Evolutionary conservation across 2,888 invertebrate species (phyloP).

Genomic region (Hypsopygia costalis): DNA sequence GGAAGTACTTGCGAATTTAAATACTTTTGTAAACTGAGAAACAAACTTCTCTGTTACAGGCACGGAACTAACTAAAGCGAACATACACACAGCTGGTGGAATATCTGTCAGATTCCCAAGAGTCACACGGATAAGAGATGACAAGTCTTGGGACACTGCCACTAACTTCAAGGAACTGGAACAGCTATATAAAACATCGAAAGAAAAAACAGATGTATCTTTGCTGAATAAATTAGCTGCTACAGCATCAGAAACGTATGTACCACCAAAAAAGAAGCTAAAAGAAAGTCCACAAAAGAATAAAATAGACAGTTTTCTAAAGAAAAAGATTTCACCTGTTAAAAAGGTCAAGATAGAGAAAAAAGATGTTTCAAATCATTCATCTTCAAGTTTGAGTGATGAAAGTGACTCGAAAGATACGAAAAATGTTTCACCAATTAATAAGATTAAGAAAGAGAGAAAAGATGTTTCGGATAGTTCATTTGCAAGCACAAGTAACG

Average conservation of each 20-base stretch:
- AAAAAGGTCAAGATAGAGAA: conserved; percentile 8
- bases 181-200: conserved; percentile 84
- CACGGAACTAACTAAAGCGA: conserved; percentile 89
- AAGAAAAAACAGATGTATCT: conserved; percentile 82
- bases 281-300: conserved; percentile 37
- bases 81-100: conserved; percentile 94
- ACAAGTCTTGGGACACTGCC: conserved; percentile 92
- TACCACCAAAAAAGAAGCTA: conserved; percentile 42
- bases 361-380: conserved; percentile 3
- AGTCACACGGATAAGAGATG: conserved; percentile 89
- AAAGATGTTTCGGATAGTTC: conserved; percentile 11
- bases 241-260: conserved; percentile 34
- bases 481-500: too few relatives aligned
- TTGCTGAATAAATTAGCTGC: conserved; percentile 72
- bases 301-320: conserved; percentile 26
- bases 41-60: conserved; percentile 52
- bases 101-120: conserved; percentile 97
- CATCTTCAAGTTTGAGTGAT: background rate
- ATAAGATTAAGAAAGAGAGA: conserved; percentile 10
- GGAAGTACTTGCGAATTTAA: too few relatives aligned
- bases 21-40: too few relatives aligned
- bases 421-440: too few relatives aligned
- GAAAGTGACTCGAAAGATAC: background rate
- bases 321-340: conserved; percentile 11
- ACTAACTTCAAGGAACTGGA: conserved; percentile 89